phyloP scores from a whole-genome alignment of 2,797 vertebrate species.

The Pterois miles region DNA sequence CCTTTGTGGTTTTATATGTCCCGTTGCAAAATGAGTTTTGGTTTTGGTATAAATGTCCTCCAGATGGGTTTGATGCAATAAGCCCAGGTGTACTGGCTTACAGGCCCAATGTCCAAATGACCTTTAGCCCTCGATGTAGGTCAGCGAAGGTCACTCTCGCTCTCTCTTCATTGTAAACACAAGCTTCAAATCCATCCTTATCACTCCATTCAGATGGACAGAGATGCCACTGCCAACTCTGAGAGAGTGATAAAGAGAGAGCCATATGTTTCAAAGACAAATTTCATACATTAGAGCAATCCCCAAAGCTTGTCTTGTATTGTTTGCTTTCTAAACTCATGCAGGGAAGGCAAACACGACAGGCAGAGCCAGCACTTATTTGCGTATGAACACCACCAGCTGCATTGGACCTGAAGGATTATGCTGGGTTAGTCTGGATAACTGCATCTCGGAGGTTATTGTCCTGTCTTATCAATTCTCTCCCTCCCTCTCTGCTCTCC shows the following conservation, averaged over 20 bases:
- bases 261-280: slow-evolving; percentile 71
- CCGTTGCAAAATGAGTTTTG: slow-evolving; percentile 47
- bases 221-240: slow-evolving; percentile 49
- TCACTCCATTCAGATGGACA: slow-evolving; percentile 56
- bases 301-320: slow-evolving; percentile 66
- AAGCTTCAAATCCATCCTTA: slow-evolving; percentile 57
- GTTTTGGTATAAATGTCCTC: slow-evolving; percentile 62
- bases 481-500: slow-evolving; percentile 47
- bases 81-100: slow-evolving; percentile 63
- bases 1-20: slow-evolving; percentile 53
- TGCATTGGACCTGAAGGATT: slow-evolving; percentile 79
- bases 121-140: slow-evolving; percentile 54
- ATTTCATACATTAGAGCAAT: slow-evolving; percentile 66
- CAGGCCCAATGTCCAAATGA: slow-evolving; percentile 53
- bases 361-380: slow-evolving; percentile 73
- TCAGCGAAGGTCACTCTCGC: slow-evolving; percentile 42
- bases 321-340: slow-evolving; percentile 74
- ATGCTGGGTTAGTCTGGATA: slow-evolving; percentile 64
- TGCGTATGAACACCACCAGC: slow-evolving; percentile 78
- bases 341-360: slow-evolving; percentile 75
- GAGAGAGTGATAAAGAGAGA: slow-evolving; percentile 46
- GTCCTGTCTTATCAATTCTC: slow-evolving; percentile 73
- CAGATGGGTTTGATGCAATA: slow-evolving; percentile 63
- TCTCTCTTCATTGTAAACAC: slow-evolving; percentile 47
- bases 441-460: slow-evolving; percentile 69